Evolutionary conservation across 2,797 vertebrate species (phyloP), one percentile per base, ranked within the genome.

Genomic region (Taeniopygia guttata): DNA sequence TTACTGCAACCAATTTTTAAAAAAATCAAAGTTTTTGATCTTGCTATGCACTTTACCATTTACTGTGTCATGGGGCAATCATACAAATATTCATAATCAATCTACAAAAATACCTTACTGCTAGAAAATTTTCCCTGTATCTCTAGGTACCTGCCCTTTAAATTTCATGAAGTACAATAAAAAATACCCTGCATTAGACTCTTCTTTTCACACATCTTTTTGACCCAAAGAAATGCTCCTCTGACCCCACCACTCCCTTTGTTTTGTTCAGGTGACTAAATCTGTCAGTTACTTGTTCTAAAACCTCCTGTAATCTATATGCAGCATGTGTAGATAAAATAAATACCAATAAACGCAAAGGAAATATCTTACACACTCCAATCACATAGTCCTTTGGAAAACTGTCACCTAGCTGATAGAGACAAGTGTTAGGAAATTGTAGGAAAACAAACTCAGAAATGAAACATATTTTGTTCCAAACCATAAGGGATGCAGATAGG

Each of bases 61-160:
- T 72, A 60, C 13, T 0, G 0, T 30, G 8, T 42, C 45, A 42
- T 7, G 13, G 19, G 10, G 19, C 12, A 80, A 63, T 52, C 7
- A 29, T n/a, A 10, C 3, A 34, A 27, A 70, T 67, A 56, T 8
- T 9, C 27, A 7, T 55, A 63, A 15, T 30, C 7, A n/a, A 5
- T n/a, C 4, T 40, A 9, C 3, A 66, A 67, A 93, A 76, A 9
- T 38, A 40, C 7, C 23, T 67, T 43, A 21, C 27, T 79, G 2
- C 2, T 58, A 51, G 14, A n/a, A 14, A 83, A 10, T 51, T 69
- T 55, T 1, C 2, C 3, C 25, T 34, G 1, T 30, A 14, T 26
- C 11, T 86, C 16, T 46, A 34, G 6, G 22, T 89, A 22, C 5
- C 6, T 82, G 42, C 15, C 11, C 7, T 12, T 76, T 42, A 60